These are phyloP conservation scores for Paralichthys olivaceus DNA, from an alignment of 2,113 vertebrate species.

Conservation along the genomic window DNA sequence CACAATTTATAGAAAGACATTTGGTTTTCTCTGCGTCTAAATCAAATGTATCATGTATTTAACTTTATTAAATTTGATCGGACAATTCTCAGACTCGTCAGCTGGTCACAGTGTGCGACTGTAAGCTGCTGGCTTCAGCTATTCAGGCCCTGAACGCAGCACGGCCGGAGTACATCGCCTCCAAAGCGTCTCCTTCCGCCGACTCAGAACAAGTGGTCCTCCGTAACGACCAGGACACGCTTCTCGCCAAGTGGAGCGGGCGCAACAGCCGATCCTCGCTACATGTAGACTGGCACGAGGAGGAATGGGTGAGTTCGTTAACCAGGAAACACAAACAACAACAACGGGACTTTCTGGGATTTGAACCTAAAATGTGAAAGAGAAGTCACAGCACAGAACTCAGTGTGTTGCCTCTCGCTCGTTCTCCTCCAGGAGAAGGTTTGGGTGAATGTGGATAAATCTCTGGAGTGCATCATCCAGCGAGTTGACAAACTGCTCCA, in stretches of 20 bases:
- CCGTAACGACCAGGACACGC: slow-evolving; percentile 96
- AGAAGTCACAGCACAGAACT: neutral
- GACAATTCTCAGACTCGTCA: slow-evolving; percentile 89
- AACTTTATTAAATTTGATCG: no score
- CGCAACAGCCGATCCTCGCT: slow-evolving; percentile 91
- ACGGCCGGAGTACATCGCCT: slow-evolving; percentile 96
- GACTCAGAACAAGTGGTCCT: slow-evolving; percentile 96
- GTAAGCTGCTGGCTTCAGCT: slow-evolving; percentile 93
- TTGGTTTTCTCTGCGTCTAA: neutral
- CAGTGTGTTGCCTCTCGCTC: neutral
- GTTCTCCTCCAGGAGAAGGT: slow-evolving; percentile 89
- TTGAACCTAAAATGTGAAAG: neutral
- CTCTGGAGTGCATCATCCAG: slow-evolving; percentile 97
- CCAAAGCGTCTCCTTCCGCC: slow-evolving; percentile 91
- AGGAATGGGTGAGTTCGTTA: slow-evolving; percentile 90
- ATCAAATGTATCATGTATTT: no score
- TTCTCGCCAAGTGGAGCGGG: slow-evolving; percentile 94
- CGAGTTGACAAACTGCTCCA: slow-evolving; percentile 96
- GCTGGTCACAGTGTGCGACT: slow-evolving; percentile 95
- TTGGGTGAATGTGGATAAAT: slow-evolving; percentile 98
- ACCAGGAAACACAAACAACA: neutral
- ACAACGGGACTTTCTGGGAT: neutral
- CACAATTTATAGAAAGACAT: no score
- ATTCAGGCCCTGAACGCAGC: slow-evolving; percentile 95
- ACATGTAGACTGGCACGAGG: slow-evolving; percentile 93